Percentiles rank a stretch among this genome's conserved stretches.
Conservation (phyloP, 1,140 invertebrate species). For the Ceratosolen solmsi region DNA sequence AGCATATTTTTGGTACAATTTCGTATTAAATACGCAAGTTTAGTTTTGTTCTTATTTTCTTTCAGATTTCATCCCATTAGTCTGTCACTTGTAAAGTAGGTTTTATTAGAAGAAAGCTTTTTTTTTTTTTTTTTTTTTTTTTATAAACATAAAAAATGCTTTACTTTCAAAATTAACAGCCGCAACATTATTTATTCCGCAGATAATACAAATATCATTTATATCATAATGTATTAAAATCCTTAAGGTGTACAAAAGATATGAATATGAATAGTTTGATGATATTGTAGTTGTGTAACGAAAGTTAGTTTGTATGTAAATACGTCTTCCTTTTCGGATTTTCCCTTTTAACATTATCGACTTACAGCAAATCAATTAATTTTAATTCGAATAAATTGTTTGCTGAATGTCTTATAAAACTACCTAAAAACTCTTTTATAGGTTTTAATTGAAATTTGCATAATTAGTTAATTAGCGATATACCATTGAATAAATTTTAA, state of each 20-base stretch:
- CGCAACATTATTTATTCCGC: background rate
- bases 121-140: background rate
- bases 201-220: background rate
- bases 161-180: background rate
- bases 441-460: no score
- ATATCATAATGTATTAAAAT: background rate
- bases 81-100: constrained; percentile 34
- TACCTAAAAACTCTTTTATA: no score
- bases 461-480: no score
- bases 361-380: background rate
- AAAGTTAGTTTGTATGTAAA: constrained; percentile 28
- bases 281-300: constrained; percentile 18
- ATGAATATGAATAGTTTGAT: background rate
- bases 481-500: no score
- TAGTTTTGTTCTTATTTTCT: background rate
- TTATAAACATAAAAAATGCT: background rate
- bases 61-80: constrained; percentile 12
- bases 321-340: constrained; percentile 5
- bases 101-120: constrained; percentile 11
- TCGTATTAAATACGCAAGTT: background rate
- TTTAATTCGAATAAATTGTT: background rate
- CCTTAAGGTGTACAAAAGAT: constrained; percentile 10
- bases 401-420: no score
- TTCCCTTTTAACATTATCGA: background rate
- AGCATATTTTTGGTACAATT: background rate